Conservation (phyloP, 2,113 vertebrate genomes). For the Catharus minimus region DNA sequence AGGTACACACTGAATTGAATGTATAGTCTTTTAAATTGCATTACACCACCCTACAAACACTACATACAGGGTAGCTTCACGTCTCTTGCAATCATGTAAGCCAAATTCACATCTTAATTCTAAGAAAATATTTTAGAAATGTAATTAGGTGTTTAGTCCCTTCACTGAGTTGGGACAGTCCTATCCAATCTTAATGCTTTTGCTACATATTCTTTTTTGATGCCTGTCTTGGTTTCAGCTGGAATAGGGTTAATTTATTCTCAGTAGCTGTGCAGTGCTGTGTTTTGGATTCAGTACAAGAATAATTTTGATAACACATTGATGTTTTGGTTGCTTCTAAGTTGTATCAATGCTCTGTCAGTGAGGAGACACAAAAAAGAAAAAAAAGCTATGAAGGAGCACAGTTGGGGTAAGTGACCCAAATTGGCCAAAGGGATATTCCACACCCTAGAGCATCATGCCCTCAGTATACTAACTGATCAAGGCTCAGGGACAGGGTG, state of each 20-base stretch:
- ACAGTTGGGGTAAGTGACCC: background rate
- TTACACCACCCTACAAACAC: background rate
- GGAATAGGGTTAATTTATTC: background rate
- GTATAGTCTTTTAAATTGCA: background rate
- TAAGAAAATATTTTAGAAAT: background rate
- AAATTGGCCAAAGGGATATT: background rate
- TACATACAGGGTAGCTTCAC: background rate
- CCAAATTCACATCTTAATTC: background rate
- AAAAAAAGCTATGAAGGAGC: background rate
- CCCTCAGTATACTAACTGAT: background rate
- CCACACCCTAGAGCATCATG: background rate
- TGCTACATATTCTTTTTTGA: background rate
- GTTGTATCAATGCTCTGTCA: background rate
- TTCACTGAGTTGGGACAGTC: background rate
- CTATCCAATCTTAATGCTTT: background rate
- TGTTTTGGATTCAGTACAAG: background rate
- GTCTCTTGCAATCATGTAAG: background rate
- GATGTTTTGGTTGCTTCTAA: background rate
- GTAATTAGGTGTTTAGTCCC: background rate
- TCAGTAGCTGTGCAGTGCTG: background rate
- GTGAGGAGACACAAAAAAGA: background rate
- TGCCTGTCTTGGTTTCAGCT: background rate
- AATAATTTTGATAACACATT: background rate
- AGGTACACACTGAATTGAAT: background rate
- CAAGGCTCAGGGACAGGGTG: fast-evolving